phyloP scores from a whole-genome alignment of 2,113 vertebrate species.

The Stigmatopora nigra region DNA sequence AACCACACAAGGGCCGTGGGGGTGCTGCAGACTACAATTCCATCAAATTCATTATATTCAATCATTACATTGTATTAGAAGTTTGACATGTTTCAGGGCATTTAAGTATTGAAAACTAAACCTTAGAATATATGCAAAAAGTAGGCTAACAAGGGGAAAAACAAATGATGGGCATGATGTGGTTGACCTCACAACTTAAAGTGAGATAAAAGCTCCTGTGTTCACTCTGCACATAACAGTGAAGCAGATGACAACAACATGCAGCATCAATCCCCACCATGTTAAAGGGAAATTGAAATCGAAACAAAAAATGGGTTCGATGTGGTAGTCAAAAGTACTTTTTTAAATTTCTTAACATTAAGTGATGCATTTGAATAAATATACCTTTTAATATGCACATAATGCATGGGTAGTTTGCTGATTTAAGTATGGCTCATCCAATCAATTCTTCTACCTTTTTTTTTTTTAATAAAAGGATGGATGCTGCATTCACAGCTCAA shows the following conservation, averaged over 20 bases:
- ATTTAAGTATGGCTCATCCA: not conserved
- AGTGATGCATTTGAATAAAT: not conserved
- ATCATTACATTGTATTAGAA: not conserved
- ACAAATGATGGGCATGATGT: constrained; percentile 2
- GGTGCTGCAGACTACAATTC: not conserved
- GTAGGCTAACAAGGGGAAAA: not conserved
- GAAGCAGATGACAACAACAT: constrained; percentile 10
- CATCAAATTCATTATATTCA: not conserved
- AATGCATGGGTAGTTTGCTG: not conserved
- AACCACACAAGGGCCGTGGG: no score
- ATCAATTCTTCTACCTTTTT: constrained; percentile 6
- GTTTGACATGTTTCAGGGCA: not conserved
- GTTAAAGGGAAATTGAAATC: not conserved
- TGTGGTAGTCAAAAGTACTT: not conserved
- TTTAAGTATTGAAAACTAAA: not conserved
- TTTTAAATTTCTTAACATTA: not conserved
- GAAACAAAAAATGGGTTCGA: not conserved
- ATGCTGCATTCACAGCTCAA: constrained; percentile 12
- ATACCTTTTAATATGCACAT: not conserved
- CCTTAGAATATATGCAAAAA: not conserved
- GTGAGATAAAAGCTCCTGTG: not conserved
- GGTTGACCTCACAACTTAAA: constrained; percentile 7
- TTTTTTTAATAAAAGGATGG: not conserved
- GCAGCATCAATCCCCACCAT: not conserved
- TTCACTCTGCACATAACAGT: not conserved